These are phyloP conservation scores for Eupithecia subfuscata DNA, from an alignment of 2,888 invertebrate genomes.

Conservation along the genomic window DNA sequence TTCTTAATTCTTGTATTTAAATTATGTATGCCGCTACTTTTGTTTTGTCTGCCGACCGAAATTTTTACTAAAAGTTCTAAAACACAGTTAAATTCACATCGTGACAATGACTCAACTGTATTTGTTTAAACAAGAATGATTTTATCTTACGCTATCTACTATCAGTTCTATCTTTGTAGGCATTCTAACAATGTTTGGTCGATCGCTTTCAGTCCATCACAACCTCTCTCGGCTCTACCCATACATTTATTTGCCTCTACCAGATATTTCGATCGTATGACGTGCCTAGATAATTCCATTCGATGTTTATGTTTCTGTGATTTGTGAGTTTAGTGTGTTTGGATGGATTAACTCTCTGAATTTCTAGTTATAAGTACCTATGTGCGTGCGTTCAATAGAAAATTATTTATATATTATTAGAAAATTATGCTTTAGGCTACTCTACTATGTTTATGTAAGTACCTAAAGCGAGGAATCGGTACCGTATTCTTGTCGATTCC, in stretches of 20 bases:
- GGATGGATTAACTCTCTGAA: background rate
- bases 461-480: background rate
- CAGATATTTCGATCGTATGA: background rate
- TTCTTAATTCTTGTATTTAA: too few species aligned
- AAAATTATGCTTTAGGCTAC: background rate
- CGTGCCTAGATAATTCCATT: conserved; percentile 23
- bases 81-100: conserved; percentile 5
- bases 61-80: background rate
- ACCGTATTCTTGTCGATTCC: background rate
- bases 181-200: conserved; percentile 34
- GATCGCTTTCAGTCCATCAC: conserved; percentile 16
- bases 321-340: conserved; percentile 26
- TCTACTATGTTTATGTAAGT: background rate
- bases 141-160: conserved; percentile 43
- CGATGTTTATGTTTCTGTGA: conserved; percentile 38
- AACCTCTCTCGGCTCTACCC: background rate
- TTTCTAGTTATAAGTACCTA: conserved; percentile 31
- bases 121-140: conserved; percentile 32
- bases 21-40: too few species aligned
- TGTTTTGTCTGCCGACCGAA: background rate
- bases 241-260: background rate
- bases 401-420: background rate
- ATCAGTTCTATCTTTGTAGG: conserved; percentile 37
- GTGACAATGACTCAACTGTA: conserved; percentile 3
- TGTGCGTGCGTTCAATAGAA: background rate